Percentiles rank a stretch among this genome's conserved stretches.
Conservation (phyloP, 1,140 invertebrate species). For the Panagrolaimus sp. region DNA sequence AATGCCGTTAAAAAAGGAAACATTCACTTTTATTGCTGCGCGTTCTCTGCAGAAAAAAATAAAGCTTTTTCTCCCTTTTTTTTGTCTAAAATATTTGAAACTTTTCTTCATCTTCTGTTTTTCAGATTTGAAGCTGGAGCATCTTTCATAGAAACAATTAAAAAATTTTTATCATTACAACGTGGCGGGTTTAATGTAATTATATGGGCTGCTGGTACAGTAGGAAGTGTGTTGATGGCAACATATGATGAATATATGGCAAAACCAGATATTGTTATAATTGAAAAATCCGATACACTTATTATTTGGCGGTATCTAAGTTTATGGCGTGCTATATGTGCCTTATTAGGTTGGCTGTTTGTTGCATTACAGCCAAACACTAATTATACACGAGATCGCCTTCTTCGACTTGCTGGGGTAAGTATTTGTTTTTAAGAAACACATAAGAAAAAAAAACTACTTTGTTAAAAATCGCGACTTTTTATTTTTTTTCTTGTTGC, state of each 20-base stretch:
- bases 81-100: too few species aligned
- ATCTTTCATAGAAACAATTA: slow-evolving; percentile 13
- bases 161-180: slow-evolving; percentile 21
- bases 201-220: slow-evolving; percentile 15
- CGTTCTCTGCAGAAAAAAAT: too few species aligned
- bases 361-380: slow-evolving; percentile 26
- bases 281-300: background rate
- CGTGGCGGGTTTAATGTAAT: slow-evolving; percentile 18
- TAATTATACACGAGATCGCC: slow-evolving; percentile 24
- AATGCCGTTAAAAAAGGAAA: too few species aligned
- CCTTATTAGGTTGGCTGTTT: slow-evolving; percentile 24
- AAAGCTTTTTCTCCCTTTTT: too few species aligned
- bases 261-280: background rate
- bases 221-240: slow-evolving; percentile 21
- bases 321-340: slow-evolving; percentile 21
- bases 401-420: slow-evolving; percentile 17
- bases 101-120: background rate
- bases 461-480: too few species aligned
- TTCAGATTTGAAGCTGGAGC: slow-evolving; percentile 20
- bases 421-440: slow-evolving; percentile 10
- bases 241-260: slow-evolving; percentile 23
- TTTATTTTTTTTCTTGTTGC: too few species aligned
- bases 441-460: too few species aligned
- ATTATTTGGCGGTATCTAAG: slow-evolving; percentile 20
- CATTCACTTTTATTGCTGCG: too few species aligned